Percentiles rank a stretch among this genome's conserved stretches.
These are phyloP conservation scores for Myotis lucifugus DNA, from an alignment of 2,113 vertebrate genomes.

Conservation along the genomic window DNA sequence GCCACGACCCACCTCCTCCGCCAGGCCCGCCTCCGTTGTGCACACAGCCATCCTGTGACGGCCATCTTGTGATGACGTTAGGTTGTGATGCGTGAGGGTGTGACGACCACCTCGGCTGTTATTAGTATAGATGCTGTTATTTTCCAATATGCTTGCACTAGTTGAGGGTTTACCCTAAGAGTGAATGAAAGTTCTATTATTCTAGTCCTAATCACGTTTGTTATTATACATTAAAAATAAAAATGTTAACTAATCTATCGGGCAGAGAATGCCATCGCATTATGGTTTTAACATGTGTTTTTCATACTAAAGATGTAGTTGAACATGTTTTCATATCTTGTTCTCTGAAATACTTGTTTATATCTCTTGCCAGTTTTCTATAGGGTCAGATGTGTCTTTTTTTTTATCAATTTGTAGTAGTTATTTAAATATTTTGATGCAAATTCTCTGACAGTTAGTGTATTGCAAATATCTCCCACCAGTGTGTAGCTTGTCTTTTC, in stretches of 20 bases:
- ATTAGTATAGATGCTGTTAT: background rate
- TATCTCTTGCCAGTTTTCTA: background rate
- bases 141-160: background rate
- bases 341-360: background rate
- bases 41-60: too few species aligned
- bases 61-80: too few species aligned
- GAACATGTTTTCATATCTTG: background rate
- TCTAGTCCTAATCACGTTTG: background rate
- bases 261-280: background rate
- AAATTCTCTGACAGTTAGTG: background rate
- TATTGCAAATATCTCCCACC: background rate
- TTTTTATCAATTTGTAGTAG: background rate
- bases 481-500: background rate
- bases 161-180: background rate
- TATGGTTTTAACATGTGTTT: background rate
- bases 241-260: background rate
- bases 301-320: background rate
- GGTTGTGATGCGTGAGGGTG: too few species aligned
- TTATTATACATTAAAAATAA: background rate
- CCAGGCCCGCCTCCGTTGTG: too few species aligned
- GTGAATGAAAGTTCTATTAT: background rate
- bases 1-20: too few species aligned
- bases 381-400: background rate
- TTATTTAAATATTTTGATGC: slow-evolving; percentile 20
- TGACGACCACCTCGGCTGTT: too few species aligned